Percentiles rank a stretch among this genome's conserved stretches.
These are phyloP conservation scores for Echeneis naucrates DNA, from an alignment of 2,797 vertebrate species.

Conservation along the genomic window DNA sequence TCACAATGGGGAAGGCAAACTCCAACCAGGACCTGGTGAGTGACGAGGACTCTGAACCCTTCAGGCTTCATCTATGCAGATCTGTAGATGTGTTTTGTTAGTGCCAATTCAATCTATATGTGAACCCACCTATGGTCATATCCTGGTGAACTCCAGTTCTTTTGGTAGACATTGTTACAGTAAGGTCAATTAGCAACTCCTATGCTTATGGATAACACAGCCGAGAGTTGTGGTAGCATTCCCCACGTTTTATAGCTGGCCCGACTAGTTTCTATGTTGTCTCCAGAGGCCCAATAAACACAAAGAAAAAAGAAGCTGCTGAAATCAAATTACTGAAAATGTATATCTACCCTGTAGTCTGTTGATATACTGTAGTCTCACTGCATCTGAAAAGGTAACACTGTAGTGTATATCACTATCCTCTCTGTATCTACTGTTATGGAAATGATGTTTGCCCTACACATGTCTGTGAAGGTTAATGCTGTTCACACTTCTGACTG, in stretches of 20 bases:
- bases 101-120: constrained; percentile 32
- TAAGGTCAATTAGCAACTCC: constrained; percentile 24
- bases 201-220: constrained; percentile 1
- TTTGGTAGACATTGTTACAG: constrained; percentile 25
- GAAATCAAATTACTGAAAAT: constrained; percentile 46
- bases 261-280: constrained; percentile 32
- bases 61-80: constrained; percentile 23
- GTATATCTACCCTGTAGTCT: constrained; percentile 36
- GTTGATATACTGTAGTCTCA: constrained; percentile 48
- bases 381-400: constrained; percentile 39
- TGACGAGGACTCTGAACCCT: constrained; percentile 34
- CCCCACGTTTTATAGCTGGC: constrained; percentile 32
- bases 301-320: constrained; percentile 31
- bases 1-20: constrained; percentile 83
- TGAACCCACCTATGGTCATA: constrained; percentile 14
- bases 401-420: constrained; percentile 30
- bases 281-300: constrained; percentile 52
- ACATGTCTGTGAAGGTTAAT: constrained; percentile 78
- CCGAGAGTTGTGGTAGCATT: constrained; percentile 15
- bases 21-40: constrained; percentile 92
- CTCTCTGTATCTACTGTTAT: constrained; percentile 55
- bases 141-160: constrained; percentile 20
- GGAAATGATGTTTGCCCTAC: constrained; percentile 69
- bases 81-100: constrained; percentile 15
- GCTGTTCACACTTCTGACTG: constrained; percentile 78